A percentile compares a stretch with the other conserved stretches of the same genome.
Evolutionary conservation across 2,888 invertebrate species (phyloP).

Genomic region (Ceratothoa steindachneri): DNA sequence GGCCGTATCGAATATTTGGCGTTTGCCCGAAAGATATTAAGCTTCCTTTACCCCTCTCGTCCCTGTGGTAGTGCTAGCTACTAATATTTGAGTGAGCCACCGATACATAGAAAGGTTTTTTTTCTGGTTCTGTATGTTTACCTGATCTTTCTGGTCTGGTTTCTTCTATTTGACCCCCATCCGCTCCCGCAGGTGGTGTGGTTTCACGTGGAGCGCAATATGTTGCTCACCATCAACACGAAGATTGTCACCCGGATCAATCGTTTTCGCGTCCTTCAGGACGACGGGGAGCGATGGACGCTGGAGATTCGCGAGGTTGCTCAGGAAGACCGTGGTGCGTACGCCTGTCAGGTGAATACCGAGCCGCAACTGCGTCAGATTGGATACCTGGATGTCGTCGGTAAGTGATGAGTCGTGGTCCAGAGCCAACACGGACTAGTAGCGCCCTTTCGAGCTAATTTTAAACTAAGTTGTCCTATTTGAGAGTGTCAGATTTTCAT

Average conservation of each 20-base stretch:
- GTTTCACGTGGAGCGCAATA: constrained; percentile 90
- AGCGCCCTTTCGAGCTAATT: no score
- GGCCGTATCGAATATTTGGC: no score
- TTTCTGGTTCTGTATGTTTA: constrained; percentile 15
- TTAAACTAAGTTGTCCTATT: no score
- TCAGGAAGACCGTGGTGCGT: constrained; percentile 73
- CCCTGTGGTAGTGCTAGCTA: no score
- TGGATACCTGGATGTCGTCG: constrained; percentile 86
- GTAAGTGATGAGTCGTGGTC: constrained; percentile 66
- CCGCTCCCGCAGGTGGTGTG: constrained; percentile 94
- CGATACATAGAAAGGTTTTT: no score
- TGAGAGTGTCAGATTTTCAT: no score
- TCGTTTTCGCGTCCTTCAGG: constrained; percentile 69
- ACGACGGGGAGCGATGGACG: constrained; percentile 86
- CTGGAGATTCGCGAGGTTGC: constrained; percentile 86
- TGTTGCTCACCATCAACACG: constrained; percentile 86
- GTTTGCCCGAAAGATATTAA: no score
- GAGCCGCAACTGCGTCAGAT: constrained; percentile 93
- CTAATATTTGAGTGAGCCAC: no score
- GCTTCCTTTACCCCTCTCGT: no score
- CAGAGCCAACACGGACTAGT: no score
- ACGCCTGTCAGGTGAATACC: constrained; percentile 61
- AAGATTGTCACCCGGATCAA: constrained; percentile 86
- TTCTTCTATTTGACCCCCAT: no score
- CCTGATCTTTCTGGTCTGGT: constrained; percentile 38